These are phyloP conservation scores for Grapholita molesta DNA, from an alignment of 1,140 invertebrate species.

Conservation along the genomic window DNA sequence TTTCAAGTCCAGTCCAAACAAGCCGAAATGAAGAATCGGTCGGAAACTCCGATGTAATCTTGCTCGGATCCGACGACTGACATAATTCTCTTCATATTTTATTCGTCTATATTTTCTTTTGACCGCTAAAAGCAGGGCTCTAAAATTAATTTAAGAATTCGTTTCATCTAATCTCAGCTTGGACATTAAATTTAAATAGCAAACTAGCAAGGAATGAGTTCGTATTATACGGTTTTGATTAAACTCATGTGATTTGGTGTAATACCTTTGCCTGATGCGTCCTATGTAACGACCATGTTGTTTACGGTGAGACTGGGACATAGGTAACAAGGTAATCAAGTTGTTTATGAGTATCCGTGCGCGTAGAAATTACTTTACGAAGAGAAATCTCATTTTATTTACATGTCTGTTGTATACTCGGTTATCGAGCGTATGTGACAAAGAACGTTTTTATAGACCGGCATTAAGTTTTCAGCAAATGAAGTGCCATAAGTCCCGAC, in stretches of 20 bases:
- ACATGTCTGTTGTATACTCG: too few species aligned
- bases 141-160: slow-evolving; percentile 24
- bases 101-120: slow-evolving; percentile 35
- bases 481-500: slow-evolving; percentile 31
- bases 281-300: too few species aligned
- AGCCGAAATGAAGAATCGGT: slow-evolving; percentile 50
- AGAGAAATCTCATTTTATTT: too few species aligned
- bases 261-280: too few species aligned
- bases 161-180: slow-evolving; percentile 13
- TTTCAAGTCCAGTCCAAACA: slow-evolving; percentile 41
- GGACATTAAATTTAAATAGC: neutral
- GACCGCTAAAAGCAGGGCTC: slow-evolving; percentile 24
- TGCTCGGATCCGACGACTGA: slow-evolving; percentile 29
- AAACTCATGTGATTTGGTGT: too few species aligned
- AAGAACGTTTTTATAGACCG: too few species aligned
- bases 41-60: slow-evolving; percentile 12
- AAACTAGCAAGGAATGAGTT: too few species aligned
- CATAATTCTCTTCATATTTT: slow-evolving; percentile 44
- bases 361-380: too few species aligned
- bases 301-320: too few species aligned
- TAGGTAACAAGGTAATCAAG: neutral
- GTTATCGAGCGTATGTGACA: too few species aligned
- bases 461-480: slow-evolving; percentile 14
- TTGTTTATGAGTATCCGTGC: too few species aligned
- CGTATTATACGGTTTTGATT: too few species aligned